A percentile compares a stretch with the other conserved stretches of the same genome.
phyloP scores from a whole-genome alignment of 2,113 vertebrate genomes.

The Herpetotheres cachinnans region DNA sequence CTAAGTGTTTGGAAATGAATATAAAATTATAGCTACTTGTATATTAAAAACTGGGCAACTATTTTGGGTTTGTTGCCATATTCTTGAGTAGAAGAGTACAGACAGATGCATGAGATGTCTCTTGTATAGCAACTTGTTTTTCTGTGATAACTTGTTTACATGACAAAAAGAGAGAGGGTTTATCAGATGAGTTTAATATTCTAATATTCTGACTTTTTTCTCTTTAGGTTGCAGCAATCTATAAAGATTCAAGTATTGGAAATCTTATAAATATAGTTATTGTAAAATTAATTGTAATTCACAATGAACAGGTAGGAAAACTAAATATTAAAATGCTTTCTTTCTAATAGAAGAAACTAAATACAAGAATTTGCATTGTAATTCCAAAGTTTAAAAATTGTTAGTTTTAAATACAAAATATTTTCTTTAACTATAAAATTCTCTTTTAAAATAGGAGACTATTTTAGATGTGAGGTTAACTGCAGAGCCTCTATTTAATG shows the following conservation, averaged over 20 bases:
- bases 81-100: not conserved
- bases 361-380: not conserved
- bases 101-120: not conserved
- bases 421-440: not conserved
- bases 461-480: not conserved
- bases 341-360: not conserved
- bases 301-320: slow-evolving; percentile 90
- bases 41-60: not conserved
- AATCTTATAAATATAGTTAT: slow-evolving; percentile 96
- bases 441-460: not conserved
- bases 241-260: slow-evolving; percentile 93
- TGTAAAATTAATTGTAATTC: slow-evolving; percentile 91
- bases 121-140: not conserved
- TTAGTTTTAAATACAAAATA: not conserved
- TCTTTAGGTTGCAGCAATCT: slow-evolving; percentile 92
- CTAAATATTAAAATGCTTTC: not conserved
- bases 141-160: not conserved
- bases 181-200: not conserved
- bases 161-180: not conserved
- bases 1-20: not conserved
- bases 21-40: not conserved
- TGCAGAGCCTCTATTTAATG: not conserved
- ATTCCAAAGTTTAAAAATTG: not conserved
- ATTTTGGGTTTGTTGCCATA: not conserved
- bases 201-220: not conserved